Conservation (phyloP, 35 echinoderm and acorn worm genomes). For the Heliocidaris tuberculata region DNA sequence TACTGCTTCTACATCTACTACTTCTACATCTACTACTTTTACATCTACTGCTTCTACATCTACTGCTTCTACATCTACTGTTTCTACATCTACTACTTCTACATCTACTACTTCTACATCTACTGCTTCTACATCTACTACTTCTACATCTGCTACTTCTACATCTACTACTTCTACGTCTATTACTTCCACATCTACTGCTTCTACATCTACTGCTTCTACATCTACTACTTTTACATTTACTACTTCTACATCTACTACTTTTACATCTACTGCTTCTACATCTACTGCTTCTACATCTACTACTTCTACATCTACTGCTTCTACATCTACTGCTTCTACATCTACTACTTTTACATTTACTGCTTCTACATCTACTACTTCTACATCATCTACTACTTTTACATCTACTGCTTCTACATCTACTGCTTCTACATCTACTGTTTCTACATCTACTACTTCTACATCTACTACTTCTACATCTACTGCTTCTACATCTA, state of each 20-base stretch:
- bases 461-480: neutral
- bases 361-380: no score
- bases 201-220: neutral
- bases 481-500: neutral
- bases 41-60: neutral
- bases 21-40: neutral
- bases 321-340: neutral
- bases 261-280: neutral
- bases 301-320: neutral
- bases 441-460: neutral
- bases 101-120: neutral
- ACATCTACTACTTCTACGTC: neutral
- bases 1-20: neutral
- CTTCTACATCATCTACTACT: neutral
- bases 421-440: neutral
- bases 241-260: neutral
- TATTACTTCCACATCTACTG: neutral
- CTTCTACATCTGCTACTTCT: slow-evolving; percentile 11
- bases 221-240: neutral
- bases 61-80: neutral
- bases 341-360: no score
- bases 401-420: neutral
- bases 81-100: neutral
- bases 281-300: neutral
- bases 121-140: neutral